These are phyloP conservation scores for Erynnis tages DNA, from an alignment of 2,888 invertebrate species.

Conservation along the genomic window DNA sequence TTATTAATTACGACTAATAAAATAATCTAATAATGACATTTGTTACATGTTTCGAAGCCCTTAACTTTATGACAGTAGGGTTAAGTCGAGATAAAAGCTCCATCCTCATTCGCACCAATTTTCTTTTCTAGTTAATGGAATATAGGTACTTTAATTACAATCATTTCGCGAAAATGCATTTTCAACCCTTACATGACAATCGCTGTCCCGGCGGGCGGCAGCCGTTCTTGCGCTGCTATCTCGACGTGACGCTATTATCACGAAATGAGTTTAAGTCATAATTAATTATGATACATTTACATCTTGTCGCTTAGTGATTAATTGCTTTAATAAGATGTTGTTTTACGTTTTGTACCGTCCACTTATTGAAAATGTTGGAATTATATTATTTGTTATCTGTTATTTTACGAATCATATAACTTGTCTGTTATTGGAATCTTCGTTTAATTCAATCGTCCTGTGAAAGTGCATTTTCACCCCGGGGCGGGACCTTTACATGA, in stretches of 20 bases:
- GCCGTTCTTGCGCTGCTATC: constrained; percentile 46
- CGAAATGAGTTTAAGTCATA: background rate
- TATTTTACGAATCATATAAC: background rate
- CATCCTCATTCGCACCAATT: background rate
- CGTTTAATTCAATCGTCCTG: constrained; percentile 71
- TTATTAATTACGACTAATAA: too few species aligned
- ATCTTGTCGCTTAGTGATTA: background rate
- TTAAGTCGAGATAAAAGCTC: too few species aligned
- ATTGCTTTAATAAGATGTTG: too few species aligned
- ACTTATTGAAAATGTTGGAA: too few species aligned
- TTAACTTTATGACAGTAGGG: too few species aligned
- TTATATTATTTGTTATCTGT: background rate
- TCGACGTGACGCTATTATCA: constrained; percentile 39
- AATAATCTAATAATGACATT: too few species aligned
- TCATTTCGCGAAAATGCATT: constrained; percentile 77
- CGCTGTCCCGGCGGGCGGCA: constrained; percentile 59
- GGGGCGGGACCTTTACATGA: constrained; percentile 73
- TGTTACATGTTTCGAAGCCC: too few species aligned
- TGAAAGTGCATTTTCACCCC: constrained; percentile 78
- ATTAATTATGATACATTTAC: background rate
- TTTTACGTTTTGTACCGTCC: too few species aligned
- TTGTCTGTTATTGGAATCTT: constrained; percentile 67
- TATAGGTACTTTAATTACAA: constrained; percentile 73
- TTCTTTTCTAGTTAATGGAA: constrained; percentile 56
- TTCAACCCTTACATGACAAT: constrained; percentile 76